Evolutionary conservation across 2,888 invertebrate species (phyloP), one percentile per base, ranked within the genome.

Genomic region (Eupithecia exiguata): DNA sequence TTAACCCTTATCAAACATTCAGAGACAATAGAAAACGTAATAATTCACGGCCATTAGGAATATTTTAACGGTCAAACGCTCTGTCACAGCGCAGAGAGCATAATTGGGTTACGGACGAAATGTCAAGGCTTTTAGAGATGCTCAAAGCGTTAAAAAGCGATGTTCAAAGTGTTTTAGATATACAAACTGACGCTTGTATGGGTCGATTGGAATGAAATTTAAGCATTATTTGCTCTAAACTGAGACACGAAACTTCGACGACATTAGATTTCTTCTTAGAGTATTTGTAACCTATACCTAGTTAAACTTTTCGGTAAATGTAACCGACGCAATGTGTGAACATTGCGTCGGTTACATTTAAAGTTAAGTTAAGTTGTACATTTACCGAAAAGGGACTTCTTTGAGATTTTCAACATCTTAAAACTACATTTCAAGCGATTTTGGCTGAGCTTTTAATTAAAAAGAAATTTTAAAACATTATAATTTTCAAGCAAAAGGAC

Each of bases 1-100:
- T 70, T 46, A 30, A 49, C 53, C 70, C 67, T 69, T 75, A 76
- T 70, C 65, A 76, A 74, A 77, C 78, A 67, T 74, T 65, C 72
- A 25, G 71, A 83, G 80, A 84, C 83, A 84, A 83, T 82, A 84
- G 80, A 74, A 78, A 82, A 82, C 82, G 75, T 74, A 83, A 84
- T 79, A 74, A 78, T 80, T 81, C 73, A 76, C 65, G 65, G 72
- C 68, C 70, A 63, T 77, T 77, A 62, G 77, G 58, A 77, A 79
- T 77, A 80, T 71, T 78, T 81, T 70, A 77, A 74, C 78, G 79
- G 80, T 77, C 80, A 74, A 79, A 77, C 69, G 75, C 73, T 70
- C 71, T 43, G 73, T 36, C 77, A 78, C 74, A 61, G 79, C 72
- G 71, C 70, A 69, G 25, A 25, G 12, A 40, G 36, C 38, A 53